These are phyloP conservation scores for Selene dorsalis DNA, from an alignment of 2,797 vertebrate species.

Conservation along the genomic window DNA sequence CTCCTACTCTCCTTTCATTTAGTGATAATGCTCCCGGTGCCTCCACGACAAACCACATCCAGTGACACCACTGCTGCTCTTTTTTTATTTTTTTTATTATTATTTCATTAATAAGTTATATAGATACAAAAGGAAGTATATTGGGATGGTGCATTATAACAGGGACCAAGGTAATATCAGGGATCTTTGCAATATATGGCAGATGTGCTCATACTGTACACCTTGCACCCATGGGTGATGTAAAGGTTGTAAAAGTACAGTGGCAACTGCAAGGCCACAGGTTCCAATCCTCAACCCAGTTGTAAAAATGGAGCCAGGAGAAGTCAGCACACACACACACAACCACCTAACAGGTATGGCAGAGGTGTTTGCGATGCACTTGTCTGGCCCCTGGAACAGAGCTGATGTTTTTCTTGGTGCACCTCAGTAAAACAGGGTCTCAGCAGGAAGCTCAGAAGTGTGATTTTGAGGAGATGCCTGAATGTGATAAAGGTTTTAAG, in stretches of 20 bases:
- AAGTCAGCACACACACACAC: slow-evolving; percentile 5
- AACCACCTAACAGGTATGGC: slow-evolving; percentile 12
- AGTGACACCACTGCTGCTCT: slow-evolving; percentile 31
- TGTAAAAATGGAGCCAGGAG: slow-evolving; percentile 29
- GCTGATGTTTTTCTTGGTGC: slow-evolving; percentile 32
- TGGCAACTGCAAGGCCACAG: slow-evolving; percentile 33
- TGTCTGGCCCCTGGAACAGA: slow-evolving; percentile 1
- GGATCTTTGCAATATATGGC: slow-evolving; percentile 12
- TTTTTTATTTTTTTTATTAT: slow-evolving; percentile 21
- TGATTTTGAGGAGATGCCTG: slow-evolving; percentile 36
- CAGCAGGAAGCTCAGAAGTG: slow-evolving; percentile 17
- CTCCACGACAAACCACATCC: slow-evolving; percentile 39
- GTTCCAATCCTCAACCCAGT: neutral
- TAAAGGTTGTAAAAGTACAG: slow-evolving; percentile 12
- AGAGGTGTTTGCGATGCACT: slow-evolving; percentile 29
- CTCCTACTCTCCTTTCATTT: slow-evolving; percentile 70
- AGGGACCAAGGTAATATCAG: slow-evolving; percentile 32
- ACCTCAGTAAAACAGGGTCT: slow-evolving; percentile 14
- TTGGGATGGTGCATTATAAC: slow-evolving; percentile 24
- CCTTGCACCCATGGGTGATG: slow-evolving; percentile 6
- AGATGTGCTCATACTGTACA: slow-evolving; percentile 17
- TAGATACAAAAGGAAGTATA: slow-evolving; percentile 35
- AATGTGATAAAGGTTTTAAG: slow-evolving; percentile 16
- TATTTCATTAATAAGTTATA: slow-evolving; percentile 60
- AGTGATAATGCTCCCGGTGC: slow-evolving; percentile 56